Evolutionary conservation across 2,888 invertebrate genomes (phyloP), one percentile per base, ranked within the genome.

Genomic region (Adela reaumurella): DNA sequence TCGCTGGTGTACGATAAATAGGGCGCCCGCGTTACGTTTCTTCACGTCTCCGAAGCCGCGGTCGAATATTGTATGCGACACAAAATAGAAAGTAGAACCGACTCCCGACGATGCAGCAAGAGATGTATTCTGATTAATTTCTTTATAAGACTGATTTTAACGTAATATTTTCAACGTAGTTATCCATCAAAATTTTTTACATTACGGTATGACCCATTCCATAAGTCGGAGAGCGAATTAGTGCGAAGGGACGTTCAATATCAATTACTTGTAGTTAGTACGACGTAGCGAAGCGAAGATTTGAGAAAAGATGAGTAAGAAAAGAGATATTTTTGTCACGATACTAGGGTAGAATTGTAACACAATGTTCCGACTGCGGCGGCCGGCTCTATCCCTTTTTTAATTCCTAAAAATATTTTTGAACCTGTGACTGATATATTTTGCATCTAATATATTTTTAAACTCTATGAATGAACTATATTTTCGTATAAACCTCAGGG

Each of bases 251-350:
- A n/a, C n/a, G 19, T 11, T 63, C 63, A 65, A 74, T 71, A 70
- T 71, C 72, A 71, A 72, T 72, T 70, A 72, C 60, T 59, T 65
- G 61, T 68, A 65, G 59, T 43, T 43, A 43, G 11, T 47, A 43
- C 10, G 35, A 8, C 8, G 35, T 35, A 35, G 35, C 35, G 11
- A 35, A 60, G 63, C 59, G 61, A 62, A 61, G 62, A 64, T 55
- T 67, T 64, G 63, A 59, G 58, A 61, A 68, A 70, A 72, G 68
- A 35, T 4, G 35, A 66, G 62, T n/a, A n/a, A n/a, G n/a, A n/a
- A n/a, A n/a, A n/a, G 72, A 64, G 71, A 67, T 78, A 78, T 77
- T 78, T 78, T 78, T 78, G 70, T 70, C 74, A 77, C 69, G 65
- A 65, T 62, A 62, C 64, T 70, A 68, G 62, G 63, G 67, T 63